Evolutionary conservation across 2,113 vertebrate species (phyloP), one percentile per base, ranked within the genome.

Genomic region (Trogon melanurus): DNA sequence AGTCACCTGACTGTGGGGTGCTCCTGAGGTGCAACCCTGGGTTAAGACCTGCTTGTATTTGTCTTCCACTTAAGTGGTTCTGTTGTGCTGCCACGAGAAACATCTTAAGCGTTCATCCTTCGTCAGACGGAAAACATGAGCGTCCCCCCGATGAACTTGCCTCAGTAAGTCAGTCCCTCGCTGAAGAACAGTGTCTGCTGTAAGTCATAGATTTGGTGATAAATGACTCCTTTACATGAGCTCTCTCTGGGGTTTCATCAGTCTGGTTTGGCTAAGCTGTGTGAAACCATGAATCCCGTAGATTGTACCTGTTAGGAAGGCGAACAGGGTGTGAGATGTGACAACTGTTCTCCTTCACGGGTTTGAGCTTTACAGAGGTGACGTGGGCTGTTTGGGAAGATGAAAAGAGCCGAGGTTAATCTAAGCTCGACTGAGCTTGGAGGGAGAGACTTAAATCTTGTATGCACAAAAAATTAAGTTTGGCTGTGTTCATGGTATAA

Each of bases 1-100:
- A 54, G 45, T 83, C 21, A 11, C 97, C 30, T 86, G 82, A 21
- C 74, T 90, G 92, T 69, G 87, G 96, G 96, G 56, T 76, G 16
- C 82, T 74, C 80, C 19, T 61, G 67, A 65, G 62, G 18, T 4
- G 3, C 57, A 60, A 0, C 29, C 41, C 41, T 51, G 38, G 4
- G 0, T 26, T 61, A 53, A 64, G 64, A 88, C 71, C 58, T 69
- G 36, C 66, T 75, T 51, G 30, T 50, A 10, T 93, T 64, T 94
- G 41, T 54, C 36, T 86, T 86, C 44, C 64, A 8, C 76, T 62
- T 19, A 65, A 75, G 48, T 26, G 69, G 21, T 61, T 85, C 34
- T 79, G 69, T 16, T 73, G 62, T 76, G 66, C 64, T 82, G 66
- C 79, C 9, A 2, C 38, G 83, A 69, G 34, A 60, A 65, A 38